Evolutionary conservation across 2,888 invertebrate genomes (phyloP), one percentile per base, ranked within the genome.

Genomic region (Eustalomyia histrio): DNA sequence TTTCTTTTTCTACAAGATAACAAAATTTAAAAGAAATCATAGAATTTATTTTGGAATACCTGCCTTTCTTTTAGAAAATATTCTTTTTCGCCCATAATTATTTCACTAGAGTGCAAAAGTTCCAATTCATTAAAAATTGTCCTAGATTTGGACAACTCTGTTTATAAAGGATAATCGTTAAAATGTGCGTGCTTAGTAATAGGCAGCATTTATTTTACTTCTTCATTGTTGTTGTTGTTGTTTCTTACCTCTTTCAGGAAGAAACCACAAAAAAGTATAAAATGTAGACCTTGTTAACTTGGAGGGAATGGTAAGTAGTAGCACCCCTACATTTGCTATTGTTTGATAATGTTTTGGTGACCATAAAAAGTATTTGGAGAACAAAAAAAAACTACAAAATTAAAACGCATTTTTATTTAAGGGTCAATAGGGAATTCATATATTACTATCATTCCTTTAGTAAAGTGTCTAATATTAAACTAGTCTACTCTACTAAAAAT

Each of bases 401-500:
- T 29, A 29, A 29, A 73, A 78, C 74, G 39, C 81, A 78, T 81
- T 81, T n/a, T 81, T 75, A 78, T 81, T 81, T 81, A 81, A 75
- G 78, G 81, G 78, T 81, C 81, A 81, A 78, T 81, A 35, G 81
- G 81, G 81, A 81, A 81, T 81, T 71, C 47, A 50, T 16, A 61
- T 63, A 63, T 24, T 3, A 60, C 57, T 57, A 39, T 21, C 67
- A 47, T 1, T 47, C 60, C 47, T 17, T 12, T 61, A 78, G 29
- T 29, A 6, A 29, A 29, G 29, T 29, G 7, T 29, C 29, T 29
- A 29, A 29, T 6, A 21, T n/a, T n/a, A n/a, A n/a, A n/a, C 24
- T 5, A 24, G 5, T 67, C 65, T 73, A 47, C n/a, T 21, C 35
- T 47, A 53, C 61, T 61, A 6, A 29, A 7, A 6, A 74, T 75